A percentile compares a stretch with the other conserved stretches of the same genome.
phyloP scores from a whole-genome alignment of 1,140 invertebrate genomes.

The Cyrtorhinus lividipennis region DNA sequence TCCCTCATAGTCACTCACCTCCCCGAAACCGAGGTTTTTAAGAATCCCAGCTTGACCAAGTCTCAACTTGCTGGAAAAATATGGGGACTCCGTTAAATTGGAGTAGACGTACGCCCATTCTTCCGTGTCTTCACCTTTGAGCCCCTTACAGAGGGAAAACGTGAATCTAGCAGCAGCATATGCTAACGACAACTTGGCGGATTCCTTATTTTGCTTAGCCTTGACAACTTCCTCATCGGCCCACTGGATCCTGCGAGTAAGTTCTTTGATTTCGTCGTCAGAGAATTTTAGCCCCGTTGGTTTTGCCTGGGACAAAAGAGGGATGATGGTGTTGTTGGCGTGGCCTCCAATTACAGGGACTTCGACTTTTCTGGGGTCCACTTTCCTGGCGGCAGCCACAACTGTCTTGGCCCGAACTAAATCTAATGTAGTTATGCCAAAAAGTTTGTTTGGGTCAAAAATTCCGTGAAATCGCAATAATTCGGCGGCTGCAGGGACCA shows the following conservation, averaged over 20 bases:
- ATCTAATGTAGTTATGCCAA: constrained; percentile 95
- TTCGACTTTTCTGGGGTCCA: constrained; percentile 66
- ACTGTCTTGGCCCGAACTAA: constrained; percentile 90
- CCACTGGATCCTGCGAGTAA: constrained; percentile 60
- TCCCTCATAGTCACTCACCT: no score
- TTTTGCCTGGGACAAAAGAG: constrained; percentile 79
- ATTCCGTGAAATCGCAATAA: constrained; percentile 70
- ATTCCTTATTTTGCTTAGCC: constrained; percentile 95
- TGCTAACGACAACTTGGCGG: constrained; percentile 98
- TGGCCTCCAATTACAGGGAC: constrained; percentile 96
- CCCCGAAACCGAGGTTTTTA: no score
- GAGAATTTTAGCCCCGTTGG: constrained; percentile 56
- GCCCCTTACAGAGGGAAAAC: constrained; percentile 59
- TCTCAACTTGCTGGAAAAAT: background rate
- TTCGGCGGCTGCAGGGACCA: constrained; percentile 92
- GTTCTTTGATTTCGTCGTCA: constrained; percentile 52
- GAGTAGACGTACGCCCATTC: constrained; percentile 87
- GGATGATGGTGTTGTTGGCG: constrained; percentile 94
- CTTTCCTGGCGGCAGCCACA: constrained; percentile 64
- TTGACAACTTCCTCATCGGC: constrained; percentile 74
- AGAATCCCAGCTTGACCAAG: background rate
- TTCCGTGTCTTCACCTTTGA: constrained; percentile 78
- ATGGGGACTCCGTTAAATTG: constrained; percentile 75
- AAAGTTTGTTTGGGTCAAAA: constrained; percentile 78
- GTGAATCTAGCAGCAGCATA: constrained; percentile 88